Evolutionary conservation across 2,888 invertebrate species (phyloP).

Genomic region (Drosophila putrida): DNA sequence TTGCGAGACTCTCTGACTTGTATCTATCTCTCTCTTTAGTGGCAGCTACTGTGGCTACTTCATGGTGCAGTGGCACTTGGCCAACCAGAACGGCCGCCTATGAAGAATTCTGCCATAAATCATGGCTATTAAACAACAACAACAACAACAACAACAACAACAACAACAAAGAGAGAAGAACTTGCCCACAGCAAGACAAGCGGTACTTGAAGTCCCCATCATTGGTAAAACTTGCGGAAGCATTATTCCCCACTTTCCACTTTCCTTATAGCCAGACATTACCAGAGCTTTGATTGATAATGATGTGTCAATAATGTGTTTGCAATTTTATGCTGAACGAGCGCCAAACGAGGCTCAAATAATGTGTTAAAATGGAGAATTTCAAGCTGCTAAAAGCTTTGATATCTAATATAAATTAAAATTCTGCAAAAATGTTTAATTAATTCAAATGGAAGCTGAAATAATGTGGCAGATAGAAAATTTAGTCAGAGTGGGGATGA

Average conservation of each 20-base stretch:
- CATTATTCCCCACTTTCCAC: slow-evolving; percentile 35
- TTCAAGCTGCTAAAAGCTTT: background rate
- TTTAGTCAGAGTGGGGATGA: too few relatives aligned
- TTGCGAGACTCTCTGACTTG: slow-evolving; percentile 7
- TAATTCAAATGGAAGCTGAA: too few relatives aligned
- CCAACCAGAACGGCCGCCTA: slow-evolving; percentile 83
- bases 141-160: too few relatives aligned
- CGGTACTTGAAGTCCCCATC: slow-evolving; percentile 35
- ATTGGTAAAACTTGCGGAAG: slow-evolving; percentile 46
- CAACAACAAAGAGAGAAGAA: slow-evolving; percentile 10
- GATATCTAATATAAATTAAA: background rate
- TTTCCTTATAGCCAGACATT: slow-evolving; percentile 1
- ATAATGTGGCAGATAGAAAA: too few relatives aligned
- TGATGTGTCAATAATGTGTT: slow-evolving; percentile 83
- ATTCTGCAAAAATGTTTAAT: too few relatives aligned
- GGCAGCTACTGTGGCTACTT: slow-evolving; percentile 35
- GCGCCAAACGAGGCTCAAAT: slow-evolving; percentile 34
- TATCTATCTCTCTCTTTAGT: slow-evolving; percentile 8
- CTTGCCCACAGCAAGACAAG: slow-evolving; percentile 37
- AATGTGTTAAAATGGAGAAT: slow-evolving; percentile 14
- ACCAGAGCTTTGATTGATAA: slow-evolving; percentile 75
- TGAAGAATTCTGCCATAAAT: slow-evolving; percentile 80
- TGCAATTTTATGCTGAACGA: slow-evolving; percentile 67
- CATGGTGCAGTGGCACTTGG: slow-evolving; percentile 73
- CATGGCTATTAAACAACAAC: slow-evolving; percentile 69